A percentile compares a stretch with the other conserved stretches of the same genome.
These are phyloP conservation scores for Alloplasta piceator DNA, from an alignment of 2,888 invertebrate genomes.

Conservation along the genomic window DNA sequence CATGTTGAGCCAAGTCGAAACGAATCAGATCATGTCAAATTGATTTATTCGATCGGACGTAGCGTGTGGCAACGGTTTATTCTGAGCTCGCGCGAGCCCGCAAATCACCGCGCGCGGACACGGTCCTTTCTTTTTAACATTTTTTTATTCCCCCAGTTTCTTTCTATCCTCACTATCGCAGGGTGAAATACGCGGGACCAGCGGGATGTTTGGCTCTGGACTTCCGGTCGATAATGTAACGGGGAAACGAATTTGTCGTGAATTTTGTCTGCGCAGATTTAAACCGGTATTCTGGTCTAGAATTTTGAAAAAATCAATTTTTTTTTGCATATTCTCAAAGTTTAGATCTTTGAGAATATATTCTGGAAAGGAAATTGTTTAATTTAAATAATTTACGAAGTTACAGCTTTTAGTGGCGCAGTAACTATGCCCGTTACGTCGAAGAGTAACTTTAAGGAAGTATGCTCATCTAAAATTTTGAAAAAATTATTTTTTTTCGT, in stretches of 20 bases:
- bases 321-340: too few species aligned
- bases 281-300: not conserved
- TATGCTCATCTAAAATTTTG: too few species aligned
- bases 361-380: too few species aligned
- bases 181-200: constrained; percentile 10
- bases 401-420: too few species aligned
- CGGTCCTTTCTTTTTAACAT: constrained; percentile 22
- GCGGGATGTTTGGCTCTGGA: not conserved
- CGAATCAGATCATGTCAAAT: constrained; percentile 64
- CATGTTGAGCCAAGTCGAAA: constrained; percentile 53
- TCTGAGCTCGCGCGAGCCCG: constrained; percentile 37
- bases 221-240: constrained; percentile 4
- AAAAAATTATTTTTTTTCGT: too few species aligned
- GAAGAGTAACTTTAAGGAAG: too few species aligned
- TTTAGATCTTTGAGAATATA: too few species aligned
- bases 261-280: constrained; percentile 15
- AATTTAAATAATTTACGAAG: too few species aligned
- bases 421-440: too few species aligned
- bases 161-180: constrained; percentile 25
- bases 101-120: constrained; percentile 54
- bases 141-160: constrained; percentile 5
- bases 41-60: constrained; percentile 60
- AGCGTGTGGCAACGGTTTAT: constrained; percentile 52
- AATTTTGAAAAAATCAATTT: too few species aligned
- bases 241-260: not conserved